A percentile compares a stretch with the other conserved stretches of the same genome.
These are phyloP conservation scores for Aphelocoma californica DNA, from an alignment of 2,797 vertebrate genomes.

Conservation along the genomic window DNA sequence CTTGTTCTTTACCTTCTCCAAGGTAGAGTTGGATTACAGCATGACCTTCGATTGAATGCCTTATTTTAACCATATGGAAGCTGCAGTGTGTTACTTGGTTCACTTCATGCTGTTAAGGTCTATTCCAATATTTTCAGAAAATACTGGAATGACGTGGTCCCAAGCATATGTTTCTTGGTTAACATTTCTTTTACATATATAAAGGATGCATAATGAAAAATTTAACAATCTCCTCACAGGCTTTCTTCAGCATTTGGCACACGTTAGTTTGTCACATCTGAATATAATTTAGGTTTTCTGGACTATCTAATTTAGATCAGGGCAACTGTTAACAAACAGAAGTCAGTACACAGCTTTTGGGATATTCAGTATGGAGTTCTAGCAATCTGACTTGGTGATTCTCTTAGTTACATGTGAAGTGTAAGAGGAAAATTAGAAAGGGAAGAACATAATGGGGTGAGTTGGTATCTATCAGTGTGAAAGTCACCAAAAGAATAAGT, in stretches of 20 bases:
- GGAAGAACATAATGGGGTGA: neutral
- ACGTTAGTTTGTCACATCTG: neutral
- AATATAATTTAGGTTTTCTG: neutral
- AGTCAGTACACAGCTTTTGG: neutral
- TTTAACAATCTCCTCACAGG: neutral
- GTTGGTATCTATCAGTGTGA: neutral
- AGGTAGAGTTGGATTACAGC: conserved; percentile 76
- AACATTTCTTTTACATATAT: neutral
- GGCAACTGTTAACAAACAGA: neutral
- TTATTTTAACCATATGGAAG: conserved; percentile 7
- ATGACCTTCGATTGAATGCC: neutral
- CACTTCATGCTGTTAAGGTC: neutral
- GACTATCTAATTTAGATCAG: neutral
- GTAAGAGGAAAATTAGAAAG: neutral
- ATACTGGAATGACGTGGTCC: neutral
- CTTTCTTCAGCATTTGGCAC: neutral
- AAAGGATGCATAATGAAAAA: neutral
- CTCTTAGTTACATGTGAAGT: neutral
- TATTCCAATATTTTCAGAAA: neutral
- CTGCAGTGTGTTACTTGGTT: neutral
- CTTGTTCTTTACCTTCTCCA: conserved; percentile 94
- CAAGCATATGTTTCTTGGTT: neutral
- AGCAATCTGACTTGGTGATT: neutral
- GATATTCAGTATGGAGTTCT: neutral
- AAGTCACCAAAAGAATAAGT: neutral